phyloP scores from a whole-genome alignment of 1,140 invertebrate genomes.

The Drosophila pseudoobscura region DNA sequence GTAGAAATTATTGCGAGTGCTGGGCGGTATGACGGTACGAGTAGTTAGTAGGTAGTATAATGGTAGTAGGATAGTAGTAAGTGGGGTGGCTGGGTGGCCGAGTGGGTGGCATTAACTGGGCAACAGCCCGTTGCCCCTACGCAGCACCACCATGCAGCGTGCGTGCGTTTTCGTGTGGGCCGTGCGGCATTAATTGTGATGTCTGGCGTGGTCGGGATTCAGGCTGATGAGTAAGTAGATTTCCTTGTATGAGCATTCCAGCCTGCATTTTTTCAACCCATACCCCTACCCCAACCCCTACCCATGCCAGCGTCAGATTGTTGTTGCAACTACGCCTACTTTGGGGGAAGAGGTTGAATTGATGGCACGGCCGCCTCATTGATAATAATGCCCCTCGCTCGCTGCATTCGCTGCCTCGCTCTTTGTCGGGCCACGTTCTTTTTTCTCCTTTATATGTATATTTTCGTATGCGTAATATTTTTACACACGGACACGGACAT shows the following conservation, averaged over 20 bases:
- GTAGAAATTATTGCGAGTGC: constrained; percentile 68
- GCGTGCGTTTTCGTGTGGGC: constrained; percentile 46
- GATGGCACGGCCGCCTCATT: constrained; percentile 62
- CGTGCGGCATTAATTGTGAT: constrained; percentile 75
- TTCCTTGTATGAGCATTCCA: constrained; percentile 65
- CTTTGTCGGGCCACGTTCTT: constrained; percentile 52
- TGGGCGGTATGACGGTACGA: not conserved
- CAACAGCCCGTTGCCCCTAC: constrained; percentile 20
- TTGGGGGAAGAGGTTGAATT: constrained; percentile 24
- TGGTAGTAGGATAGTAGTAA: too few species aligned
- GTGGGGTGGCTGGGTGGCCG: not conserved
- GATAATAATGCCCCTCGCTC: constrained; percentile 72
- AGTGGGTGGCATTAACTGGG: constrained; percentile 74
- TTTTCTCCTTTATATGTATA: constrained; percentile 35
- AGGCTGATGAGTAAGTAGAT: constrained; percentile 77
- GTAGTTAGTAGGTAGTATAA: not conserved
- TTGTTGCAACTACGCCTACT: constrained; percentile 41
- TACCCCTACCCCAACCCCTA: constrained; percentile 2
- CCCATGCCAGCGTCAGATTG: not conserved
- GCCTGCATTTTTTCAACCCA: constrained; percentile 28
- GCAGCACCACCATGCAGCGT: not conserved
- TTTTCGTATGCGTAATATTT: constrained; percentile 75
- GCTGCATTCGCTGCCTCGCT: constrained; percentile 49
- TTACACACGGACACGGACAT: constrained; percentile 60
- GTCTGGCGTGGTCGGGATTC: constrained; percentile 57